Evolutionary conservation across 1,140 invertebrate species (phyloP), one percentile per base, ranked within the genome.

Genomic region (Anthonomus grandis): DNA sequence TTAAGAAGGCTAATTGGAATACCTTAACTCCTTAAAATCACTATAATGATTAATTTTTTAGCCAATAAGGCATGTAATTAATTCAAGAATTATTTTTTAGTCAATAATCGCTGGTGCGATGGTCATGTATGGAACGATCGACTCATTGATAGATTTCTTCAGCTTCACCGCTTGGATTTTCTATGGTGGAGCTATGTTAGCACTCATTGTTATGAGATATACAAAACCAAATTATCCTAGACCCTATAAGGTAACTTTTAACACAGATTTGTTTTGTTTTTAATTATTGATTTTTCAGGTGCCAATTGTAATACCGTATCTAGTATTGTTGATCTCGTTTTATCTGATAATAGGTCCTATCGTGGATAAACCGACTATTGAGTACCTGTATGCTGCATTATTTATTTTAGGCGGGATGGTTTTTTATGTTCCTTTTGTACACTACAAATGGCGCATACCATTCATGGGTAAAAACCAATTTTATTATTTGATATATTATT

Each of bases 141-240:
- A 89, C 68, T 90, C 87, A 10, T 76, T 97, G 55, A 95, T 97
- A 66, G 91, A 95, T 70, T 94, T 96, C 80, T 95, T 97, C 79
- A 93, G 91, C 67, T 95, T 96, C 73, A 91, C 91, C 31, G 90
- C 91, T 2, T 96, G 93, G 93, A 91, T 95, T 67, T 95, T 95
- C 77, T 96, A 95, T 72, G 93, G 91, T 18, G 86, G 90, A 55
- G 83, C 91, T 3, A 94, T 95, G 87, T 66, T 92, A 27, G 88
- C 91, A 3, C 75, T 97, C 9, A 83, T 97, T 62, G 87, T 94
- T 10, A 90, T 96, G 85, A 78, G 93, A 68, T 85, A 81, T 66
- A 94, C 89, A 48, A 88, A 89, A 75, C 91, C 90, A 48, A 87
- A 94, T 74, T 86, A 89, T 75, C 89, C 88, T 23, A 77, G 90